Conservation (phyloP, 2,113 vertebrate species). For the Gorsachius goisagi region DNA sequence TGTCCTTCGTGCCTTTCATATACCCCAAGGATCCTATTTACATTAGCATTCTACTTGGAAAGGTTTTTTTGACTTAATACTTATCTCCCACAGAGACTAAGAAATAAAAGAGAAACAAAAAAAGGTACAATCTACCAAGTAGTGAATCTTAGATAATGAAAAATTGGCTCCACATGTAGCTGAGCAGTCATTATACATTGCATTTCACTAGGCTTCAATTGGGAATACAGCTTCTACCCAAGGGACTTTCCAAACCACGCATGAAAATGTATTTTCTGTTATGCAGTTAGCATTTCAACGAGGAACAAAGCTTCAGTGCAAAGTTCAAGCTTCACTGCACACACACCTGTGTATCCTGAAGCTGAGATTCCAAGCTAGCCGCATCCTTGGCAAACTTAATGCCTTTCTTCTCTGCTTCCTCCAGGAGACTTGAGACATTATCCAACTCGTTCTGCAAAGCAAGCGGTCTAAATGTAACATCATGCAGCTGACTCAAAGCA, state of each 20-base stretch:
- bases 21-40: neutral
- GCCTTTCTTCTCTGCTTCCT: constrained; percentile 94
- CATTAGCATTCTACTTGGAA: neutral
- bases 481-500: neutral
- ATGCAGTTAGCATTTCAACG: neutral
- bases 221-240: neutral
- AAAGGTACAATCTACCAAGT: neutral
- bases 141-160: neutral
- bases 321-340: neutral
- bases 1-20: neutral
- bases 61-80: neutral
- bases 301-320: neutral
- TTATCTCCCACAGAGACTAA: neutral
- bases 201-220: neutral
- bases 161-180: neutral
- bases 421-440: constrained; percentile 87
- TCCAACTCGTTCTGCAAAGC: constrained; percentile 89
- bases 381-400: constrained; percentile 94
- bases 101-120: neutral
- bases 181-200: neutral
- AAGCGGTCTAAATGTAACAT: neutral
- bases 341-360: constrained; percentile 93
- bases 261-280: neutral
- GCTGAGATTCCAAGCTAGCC: constrained; percentile 87
- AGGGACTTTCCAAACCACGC: neutral